Evolutionary conservation across 1,140 invertebrate species (phyloP).

Genomic region (Trichonephila clavata): DNA sequence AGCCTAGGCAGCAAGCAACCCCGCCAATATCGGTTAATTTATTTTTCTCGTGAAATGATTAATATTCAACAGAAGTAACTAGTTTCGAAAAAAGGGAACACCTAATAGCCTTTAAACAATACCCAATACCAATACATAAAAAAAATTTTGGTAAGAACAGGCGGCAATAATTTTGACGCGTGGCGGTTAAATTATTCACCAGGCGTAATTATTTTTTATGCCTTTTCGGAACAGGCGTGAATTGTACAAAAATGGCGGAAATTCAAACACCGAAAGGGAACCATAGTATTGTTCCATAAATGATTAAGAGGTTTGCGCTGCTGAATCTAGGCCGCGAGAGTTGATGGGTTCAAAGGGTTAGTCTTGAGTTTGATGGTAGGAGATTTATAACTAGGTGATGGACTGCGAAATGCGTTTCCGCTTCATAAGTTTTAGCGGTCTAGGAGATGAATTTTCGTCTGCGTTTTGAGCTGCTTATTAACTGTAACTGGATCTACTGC

Average conservation of each 20-base stretch:
- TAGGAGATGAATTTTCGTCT: neutral
- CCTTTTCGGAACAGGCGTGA: neutral
- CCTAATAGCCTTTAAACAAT: slow-evolving; percentile 33
- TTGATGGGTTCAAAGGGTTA: slow-evolving; percentile 61
- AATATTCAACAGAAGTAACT: slow-evolving; percentile 23
- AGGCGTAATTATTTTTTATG: slow-evolving; percentile 32
- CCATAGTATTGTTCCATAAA: slow-evolving; percentile 33
- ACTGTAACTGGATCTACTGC: too few species aligned
- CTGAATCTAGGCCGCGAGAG: slow-evolving; percentile 52
- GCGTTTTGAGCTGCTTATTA: too few species aligned
- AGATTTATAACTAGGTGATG: neutral
- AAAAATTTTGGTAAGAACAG: neutral
- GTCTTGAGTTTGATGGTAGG: neutral
- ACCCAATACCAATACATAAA: neutral
- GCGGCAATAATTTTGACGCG: slow-evolving; percentile 5
- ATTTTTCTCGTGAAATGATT: slow-evolving; percentile 25
- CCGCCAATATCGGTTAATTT: neutral
- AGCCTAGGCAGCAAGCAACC: neutral
- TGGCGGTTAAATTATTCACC: slow-evolving; percentile 35
- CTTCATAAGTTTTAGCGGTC: neutral
- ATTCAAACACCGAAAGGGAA: neutral
- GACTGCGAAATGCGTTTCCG: neutral
- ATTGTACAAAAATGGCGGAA: neutral
- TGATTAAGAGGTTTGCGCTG: neutral
- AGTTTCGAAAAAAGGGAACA: slow-evolving; percentile 21